A percentile compares a stretch with the other conserved stretches of the same genome.
Conservation (phyloP, 2,113 vertebrate genomes). For the Grantiella picta region DNA sequence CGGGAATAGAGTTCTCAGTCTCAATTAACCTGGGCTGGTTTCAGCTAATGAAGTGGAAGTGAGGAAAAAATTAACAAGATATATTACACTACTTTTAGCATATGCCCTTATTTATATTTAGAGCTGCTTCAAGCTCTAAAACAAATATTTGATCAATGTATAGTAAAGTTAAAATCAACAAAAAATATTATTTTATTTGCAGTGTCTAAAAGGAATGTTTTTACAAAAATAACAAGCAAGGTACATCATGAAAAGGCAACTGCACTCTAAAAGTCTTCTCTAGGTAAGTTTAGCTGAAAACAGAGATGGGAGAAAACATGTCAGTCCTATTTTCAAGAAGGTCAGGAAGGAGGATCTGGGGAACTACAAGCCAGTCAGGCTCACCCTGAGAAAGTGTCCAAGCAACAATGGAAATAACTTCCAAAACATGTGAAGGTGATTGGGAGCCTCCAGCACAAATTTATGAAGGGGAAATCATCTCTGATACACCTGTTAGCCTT, state of each 20-base stretch:
- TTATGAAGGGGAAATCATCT: background rate
- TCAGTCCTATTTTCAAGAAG: background rate
- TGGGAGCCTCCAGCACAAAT: background rate
- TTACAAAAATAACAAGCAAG: background rate
- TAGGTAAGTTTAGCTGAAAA: background rate
- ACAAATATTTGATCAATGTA: background rate
- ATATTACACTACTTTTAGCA: background rate
- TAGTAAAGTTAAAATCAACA: background rate
- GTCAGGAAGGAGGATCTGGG: background rate
- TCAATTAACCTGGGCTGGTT: conserved; percentile 43
- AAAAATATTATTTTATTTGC: background rate
- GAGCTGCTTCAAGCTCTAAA: background rate
- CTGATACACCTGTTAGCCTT: background rate
- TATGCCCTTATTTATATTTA: background rate
- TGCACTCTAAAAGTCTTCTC: background rate
- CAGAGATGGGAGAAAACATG: background rate
- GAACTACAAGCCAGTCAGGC: background rate
- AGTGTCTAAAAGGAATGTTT: background rate
- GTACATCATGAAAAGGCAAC: background rate
- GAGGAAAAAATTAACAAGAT: background rate
- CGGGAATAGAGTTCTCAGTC: conserved; percentile 4
- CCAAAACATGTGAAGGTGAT: background rate
- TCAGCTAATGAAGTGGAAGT: conserved; percentile 24
- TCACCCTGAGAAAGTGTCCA: background rate
- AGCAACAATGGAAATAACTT: background rate